These are phyloP conservation scores for Gortyna flavago DNA, from an alignment of 2,888 invertebrate genomes.

Conservation along the genomic window DNA sequence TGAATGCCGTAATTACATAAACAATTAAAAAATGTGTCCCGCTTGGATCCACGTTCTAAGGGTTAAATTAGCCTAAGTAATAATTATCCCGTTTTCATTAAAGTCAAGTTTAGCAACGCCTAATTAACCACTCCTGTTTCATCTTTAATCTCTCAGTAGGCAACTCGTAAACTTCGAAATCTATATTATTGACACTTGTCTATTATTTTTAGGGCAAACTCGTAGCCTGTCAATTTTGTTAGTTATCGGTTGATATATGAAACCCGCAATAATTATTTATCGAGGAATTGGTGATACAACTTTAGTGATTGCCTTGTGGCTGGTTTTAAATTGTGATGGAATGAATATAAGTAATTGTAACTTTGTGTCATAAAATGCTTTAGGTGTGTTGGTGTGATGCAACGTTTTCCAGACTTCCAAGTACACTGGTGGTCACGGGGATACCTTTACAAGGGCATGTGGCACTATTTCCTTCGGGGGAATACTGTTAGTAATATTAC, in stretches of 20 bases:
- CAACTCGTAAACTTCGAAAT: background rate
- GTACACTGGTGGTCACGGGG: slow-evolving; percentile 13
- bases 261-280: background rate
- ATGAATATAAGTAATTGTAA: background rate
- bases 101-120: background rate
- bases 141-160: background rate
- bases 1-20: background rate
- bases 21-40: background rate
- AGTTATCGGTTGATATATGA: background rate
- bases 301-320: background rate
- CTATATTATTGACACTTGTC: background rate
- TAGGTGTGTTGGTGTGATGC: slow-evolving; percentile 2
- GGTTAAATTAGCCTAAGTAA: background rate
- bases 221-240: background rate
- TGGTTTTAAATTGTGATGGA: background rate
- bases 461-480: background rate
- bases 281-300: too few species aligned
- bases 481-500: slow-evolving; percentile 1
- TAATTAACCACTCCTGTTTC: background rate
- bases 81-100: background rate
- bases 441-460: background rate
- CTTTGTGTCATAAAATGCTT: background rate
- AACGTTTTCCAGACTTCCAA: background rate
- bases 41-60: background rate
- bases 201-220: background rate